Base-by-base conservation (phyloP, 2,888 invertebrate genomes). In the Drosophila incognita region DNA sequence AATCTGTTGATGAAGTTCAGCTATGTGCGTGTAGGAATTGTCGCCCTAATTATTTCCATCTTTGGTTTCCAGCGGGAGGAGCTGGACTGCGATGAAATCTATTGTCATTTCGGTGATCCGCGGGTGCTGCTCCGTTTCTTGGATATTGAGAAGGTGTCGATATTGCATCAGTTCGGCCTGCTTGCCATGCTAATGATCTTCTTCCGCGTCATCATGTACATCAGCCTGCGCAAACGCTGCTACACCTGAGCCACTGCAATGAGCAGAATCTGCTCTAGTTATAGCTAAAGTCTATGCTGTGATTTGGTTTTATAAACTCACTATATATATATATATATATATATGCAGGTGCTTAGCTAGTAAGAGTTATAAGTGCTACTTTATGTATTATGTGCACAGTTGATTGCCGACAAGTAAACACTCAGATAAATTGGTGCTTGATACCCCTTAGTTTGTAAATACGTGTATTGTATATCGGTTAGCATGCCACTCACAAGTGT, bases 101-200 rank as follows among this genome's bases (percentile, higher is more conserved):
- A 95, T 84, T 96, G 95, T 82, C 95, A 95, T 81, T 96, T 95
- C 82, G 93, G 95, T 13, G 95, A 96, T 91, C 96, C 96, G 0
- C 94, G 95, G 51, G 95, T 95, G 1, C 81, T 96, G 5, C 82
- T 95, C 0, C 94, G 94, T 79, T 96, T 95, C 82, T 85, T 96
- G 36, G 95, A 95, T 76, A 93, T 95, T 11, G 94, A 95, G 57
- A 92, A 93, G 11, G 94, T 91, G 24, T 95, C 95, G 0, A 93
- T 95, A 3, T 94, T 94, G 93, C 91, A 94, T 18, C 95, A 95
- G 92, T 93, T 96, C 51, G 88, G 90, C 0, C 93, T 93, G 36
- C 93, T 96, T 90, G 56, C 94, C 8, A 89, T 92, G 29, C 92
- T 95, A 21, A 93, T 95, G 93, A 62, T 95, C 2, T 90, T 95